phyloP scores from a whole-genome alignment of 2,797 vertebrate genomes.

The Lophius americanus region DNA sequence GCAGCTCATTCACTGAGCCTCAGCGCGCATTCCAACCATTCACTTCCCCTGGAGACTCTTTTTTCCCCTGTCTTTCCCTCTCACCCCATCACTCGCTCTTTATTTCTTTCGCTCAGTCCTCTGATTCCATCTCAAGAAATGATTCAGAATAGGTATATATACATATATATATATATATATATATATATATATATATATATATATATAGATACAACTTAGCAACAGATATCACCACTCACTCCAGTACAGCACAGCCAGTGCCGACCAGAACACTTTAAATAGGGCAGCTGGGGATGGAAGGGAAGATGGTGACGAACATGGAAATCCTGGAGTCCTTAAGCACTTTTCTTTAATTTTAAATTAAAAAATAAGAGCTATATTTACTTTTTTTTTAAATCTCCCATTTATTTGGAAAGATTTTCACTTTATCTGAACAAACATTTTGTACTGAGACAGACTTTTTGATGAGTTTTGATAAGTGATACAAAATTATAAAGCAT shows the following conservation, averaged over 20 bases:
- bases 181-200: too few species aligned
- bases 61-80: constrained; percentile 55
- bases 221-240: constrained; percentile 40
- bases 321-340: constrained; percentile 30
- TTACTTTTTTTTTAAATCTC: background rate
- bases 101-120: constrained; percentile 47
- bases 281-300: constrained; percentile 32
- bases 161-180: too few species aligned
- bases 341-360: constrained; percentile 27
- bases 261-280: constrained; percentile 52
- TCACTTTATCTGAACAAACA: constrained; percentile 3
- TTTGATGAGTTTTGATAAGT: background rate
- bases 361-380: constrained; percentile 2
- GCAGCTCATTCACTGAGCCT: constrained; percentile 77
- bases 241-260: constrained; percentile 21
- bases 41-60: constrained; percentile 79
- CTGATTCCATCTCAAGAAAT: constrained; percentile 48
- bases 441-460: background rate
- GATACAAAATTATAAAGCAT: background rate
- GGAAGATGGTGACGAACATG: constrained; percentile 33
- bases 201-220: constrained; percentile 20
- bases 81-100: constrained; percentile 57
- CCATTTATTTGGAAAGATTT: background rate
- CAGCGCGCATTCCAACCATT: constrained; percentile 78
- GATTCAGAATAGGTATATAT: constrained; percentile 39